phyloP scores from a whole-genome alignment of 2,797 vertebrate species.

The Clarias fuscus region DNA sequence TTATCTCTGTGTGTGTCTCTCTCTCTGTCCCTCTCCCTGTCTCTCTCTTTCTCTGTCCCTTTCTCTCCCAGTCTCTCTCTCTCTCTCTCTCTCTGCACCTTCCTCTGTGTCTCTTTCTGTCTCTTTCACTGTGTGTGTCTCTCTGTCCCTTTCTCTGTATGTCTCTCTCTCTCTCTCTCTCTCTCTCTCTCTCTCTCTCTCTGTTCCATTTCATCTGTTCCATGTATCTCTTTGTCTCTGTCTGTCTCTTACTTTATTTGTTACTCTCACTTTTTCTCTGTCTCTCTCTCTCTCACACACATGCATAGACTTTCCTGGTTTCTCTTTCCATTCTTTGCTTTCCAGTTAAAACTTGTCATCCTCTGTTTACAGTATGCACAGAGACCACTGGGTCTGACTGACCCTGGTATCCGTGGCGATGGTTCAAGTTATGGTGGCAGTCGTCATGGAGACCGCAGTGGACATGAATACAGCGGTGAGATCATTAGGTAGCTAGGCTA shows the following conservation, averaged over 20 bases:
- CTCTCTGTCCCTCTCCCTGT: background rate
- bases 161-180: background rate
- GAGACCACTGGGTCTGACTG: background rate
- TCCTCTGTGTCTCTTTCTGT: background rate
- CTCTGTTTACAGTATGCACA: background rate
- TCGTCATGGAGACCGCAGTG: background rate
- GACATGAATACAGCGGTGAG: constrained; percentile 1
- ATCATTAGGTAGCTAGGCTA: background rate
- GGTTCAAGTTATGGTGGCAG: background rate
- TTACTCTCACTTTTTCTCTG: too few relatives aligned
- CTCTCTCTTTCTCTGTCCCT: too few relatives aligned
- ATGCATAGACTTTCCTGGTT: too few relatives aligned
- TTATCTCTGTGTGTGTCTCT: too few relatives aligned
- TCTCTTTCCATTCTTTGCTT: too few relatives aligned
- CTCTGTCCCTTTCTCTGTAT: background rate
- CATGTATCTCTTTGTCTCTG: too few relatives aligned
- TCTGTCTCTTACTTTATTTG: too few relatives aligned
- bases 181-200: background rate
- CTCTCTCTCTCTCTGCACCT: constrained; percentile 19
- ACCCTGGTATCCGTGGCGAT: constrained; percentile 29
- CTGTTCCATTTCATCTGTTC: constrained; percentile 53
- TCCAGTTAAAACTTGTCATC: constrained; percentile 56
- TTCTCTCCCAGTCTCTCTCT: background rate
- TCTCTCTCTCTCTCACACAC: too few relatives aligned
- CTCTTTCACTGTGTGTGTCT: background rate